These are phyloP conservation scores for Melieria picta DNA, from an alignment of 2,888 invertebrate species.

Conservation along the genomic window DNA sequence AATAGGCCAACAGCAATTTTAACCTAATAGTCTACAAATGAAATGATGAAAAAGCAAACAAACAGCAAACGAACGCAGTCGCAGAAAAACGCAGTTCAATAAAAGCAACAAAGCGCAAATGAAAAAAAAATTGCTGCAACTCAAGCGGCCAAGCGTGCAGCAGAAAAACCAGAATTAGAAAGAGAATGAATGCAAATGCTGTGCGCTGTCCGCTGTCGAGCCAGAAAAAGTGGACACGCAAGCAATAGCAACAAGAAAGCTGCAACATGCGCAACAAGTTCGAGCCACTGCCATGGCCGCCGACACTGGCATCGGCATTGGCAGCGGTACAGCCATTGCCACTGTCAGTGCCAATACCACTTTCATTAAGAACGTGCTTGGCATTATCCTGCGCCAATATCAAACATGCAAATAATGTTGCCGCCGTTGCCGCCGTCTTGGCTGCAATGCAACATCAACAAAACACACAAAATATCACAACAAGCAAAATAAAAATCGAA, in stretches of 20 bases:
- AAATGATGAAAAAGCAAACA: conserved; percentile 10
- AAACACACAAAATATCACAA: too few species aligned
- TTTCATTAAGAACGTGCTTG: conserved; percentile 31
- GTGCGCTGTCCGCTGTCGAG: not conserved
- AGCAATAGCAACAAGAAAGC: not conserved
- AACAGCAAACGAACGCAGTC: not conserved
- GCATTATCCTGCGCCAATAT: conserved; percentile 19
- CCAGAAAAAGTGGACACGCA: not conserved
- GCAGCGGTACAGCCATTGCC: not conserved
- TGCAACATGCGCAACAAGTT: not conserved
- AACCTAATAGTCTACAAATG: conserved; percentile 31
- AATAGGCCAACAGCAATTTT: conserved; percentile 33
- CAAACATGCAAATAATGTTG: conserved; percentile 21
- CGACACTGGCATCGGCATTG: not conserved
- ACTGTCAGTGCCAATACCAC: conserved; percentile 17
- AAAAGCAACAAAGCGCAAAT: too few species aligned
- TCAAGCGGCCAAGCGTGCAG: too few species aligned
- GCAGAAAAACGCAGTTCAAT: not conserved
- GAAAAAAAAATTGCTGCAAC: too few species aligned
- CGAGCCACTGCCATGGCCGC: conserved; percentile 15
- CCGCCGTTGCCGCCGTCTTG: not conserved
- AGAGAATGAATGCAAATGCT: conserved; percentile 24
- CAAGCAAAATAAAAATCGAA: conserved; percentile 19
- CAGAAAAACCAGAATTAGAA: too few species aligned
- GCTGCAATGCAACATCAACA: not conserved